A percentile compares a stretch with the other conserved stretches of the same genome.
Evolutionary conservation across 2,113 vertebrate genomes (phyloP).

Genomic region (Sinocyclocheilus rhinocerous): DNA sequence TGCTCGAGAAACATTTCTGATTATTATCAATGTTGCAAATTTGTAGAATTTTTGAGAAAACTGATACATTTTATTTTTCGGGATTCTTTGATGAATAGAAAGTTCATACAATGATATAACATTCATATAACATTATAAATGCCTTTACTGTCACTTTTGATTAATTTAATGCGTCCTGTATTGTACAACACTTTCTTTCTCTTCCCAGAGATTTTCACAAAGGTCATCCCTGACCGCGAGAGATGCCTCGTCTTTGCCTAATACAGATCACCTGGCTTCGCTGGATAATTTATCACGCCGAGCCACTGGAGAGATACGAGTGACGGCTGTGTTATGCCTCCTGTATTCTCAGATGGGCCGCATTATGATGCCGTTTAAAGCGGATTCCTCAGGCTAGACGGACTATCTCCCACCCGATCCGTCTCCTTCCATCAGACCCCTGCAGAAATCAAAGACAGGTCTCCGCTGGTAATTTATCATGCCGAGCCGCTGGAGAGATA

Average conservation of each 20-base stretch:
- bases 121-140: no score
- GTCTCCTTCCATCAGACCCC: conserved; percentile 53
- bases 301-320: conserved; percentile 63
- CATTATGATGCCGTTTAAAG: conserved; percentile 52
- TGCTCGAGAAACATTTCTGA: no score
- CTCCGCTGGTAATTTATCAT: no score
- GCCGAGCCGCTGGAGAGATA: conserved; percentile 63
- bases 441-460: conserved; percentile 50
- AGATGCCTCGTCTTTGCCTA: conserved; percentile 71
- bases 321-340: conserved; percentile 63
- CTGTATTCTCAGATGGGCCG: conserved; percentile 33
- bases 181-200: neutral
- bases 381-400: conserved; percentile 41
- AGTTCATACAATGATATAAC: neutral
- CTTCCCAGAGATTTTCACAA: conserved; percentile 65
- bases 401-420: conserved; percentile 46
- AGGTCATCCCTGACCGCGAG: conserved; percentile 73
- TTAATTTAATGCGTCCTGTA: neutral
- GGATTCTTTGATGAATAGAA: neutral
- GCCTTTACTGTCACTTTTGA: neutral
- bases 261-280: conserved; percentile 75
- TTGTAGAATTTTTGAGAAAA: neutral
- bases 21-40: no score
- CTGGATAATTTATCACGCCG: conserved; percentile 62
- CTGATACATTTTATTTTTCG: neutral